Percentiles rank a stretch among this genome's conserved stretches.
phyloP scores from a whole-genome alignment of 1,140 invertebrate genomes.

The Amyelois transitella region DNA sequence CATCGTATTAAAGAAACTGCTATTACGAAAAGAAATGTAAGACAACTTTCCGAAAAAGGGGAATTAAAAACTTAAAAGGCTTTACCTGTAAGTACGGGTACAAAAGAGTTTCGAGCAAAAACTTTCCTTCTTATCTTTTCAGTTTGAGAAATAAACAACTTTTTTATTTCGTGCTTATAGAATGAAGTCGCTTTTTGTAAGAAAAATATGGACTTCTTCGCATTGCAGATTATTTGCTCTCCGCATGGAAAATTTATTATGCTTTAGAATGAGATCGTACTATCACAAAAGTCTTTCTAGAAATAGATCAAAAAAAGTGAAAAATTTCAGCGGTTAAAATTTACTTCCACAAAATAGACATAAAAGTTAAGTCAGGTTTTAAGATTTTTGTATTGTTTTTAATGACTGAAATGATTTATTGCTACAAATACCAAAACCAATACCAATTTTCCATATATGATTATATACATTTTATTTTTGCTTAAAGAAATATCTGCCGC shows the following conservation, averaged over 20 bases:
- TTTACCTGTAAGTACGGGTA: background rate
- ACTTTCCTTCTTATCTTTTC: background rate
- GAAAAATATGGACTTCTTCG: background rate
- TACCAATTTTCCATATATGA: too few species aligned
- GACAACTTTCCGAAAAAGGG: background rate
- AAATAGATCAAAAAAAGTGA: background rate
- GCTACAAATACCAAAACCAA: too few species aligned
- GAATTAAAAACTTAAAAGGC: conserved; percentile 1
- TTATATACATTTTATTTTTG: too few species aligned
- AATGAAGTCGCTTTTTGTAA: background rate
- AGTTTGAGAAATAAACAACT: conserved; percentile 1
- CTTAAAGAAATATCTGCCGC: too few species aligned
- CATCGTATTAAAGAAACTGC: background rate
- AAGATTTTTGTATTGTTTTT: too few species aligned
- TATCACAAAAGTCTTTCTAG: background rate
- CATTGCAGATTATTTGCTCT: background rate
- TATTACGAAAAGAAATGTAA: background rate
- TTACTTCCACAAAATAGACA: too few species aligned
- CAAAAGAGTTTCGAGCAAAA: conserved; percentile 3
- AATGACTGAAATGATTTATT: too few species aligned
- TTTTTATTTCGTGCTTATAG: conserved; percentile 1
- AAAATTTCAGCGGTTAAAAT: too few species aligned
- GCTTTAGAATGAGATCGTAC: background rate
- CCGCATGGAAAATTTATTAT: background rate
- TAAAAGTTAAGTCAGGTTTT: too few species aligned